Conservation (phyloP, 2,113 vertebrate species). For the Narcine bancroftii region DNA sequence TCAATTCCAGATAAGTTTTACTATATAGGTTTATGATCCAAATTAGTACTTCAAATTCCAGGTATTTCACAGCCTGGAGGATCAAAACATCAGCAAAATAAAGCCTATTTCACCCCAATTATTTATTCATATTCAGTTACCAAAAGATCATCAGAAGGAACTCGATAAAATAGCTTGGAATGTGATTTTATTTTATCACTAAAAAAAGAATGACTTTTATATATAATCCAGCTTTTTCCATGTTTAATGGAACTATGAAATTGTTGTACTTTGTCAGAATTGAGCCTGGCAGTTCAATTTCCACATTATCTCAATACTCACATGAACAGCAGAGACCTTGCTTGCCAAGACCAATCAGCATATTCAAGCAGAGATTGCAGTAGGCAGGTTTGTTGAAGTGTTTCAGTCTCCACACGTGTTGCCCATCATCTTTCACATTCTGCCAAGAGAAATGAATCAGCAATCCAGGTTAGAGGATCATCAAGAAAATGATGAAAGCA, state of each 20-base stretch:
- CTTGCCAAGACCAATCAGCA: conserved; percentile 86
- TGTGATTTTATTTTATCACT: too few relatives aligned
- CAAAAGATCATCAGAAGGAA: not conserved
- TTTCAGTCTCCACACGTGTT: conserved; percentile 90
- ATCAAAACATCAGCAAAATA: not conserved
- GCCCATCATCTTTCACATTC: conserved; percentile 92
- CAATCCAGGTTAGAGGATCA: not conserved
- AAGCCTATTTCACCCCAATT: not conserved
- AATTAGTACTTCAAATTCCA: too few relatives aligned
- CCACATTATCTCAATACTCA: conserved; percentile 54
- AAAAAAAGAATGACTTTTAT: too few relatives aligned
- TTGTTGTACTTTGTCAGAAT: not conserved
- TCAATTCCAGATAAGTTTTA: too few relatives aligned
- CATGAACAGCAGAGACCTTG: conserved; percentile 90
- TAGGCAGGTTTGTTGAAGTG: conserved; percentile 95
- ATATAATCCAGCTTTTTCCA: not conserved
- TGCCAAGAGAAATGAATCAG: conserved; percentile 46
- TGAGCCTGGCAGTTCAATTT: not conserved
- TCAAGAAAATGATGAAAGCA: not conserved
- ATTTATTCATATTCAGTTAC: not conserved
- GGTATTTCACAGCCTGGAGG: too few relatives aligned
- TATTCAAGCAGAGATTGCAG: conserved; percentile 91
- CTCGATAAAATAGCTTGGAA: not conserved
- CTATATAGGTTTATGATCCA: too few relatives aligned
- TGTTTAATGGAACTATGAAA: not conserved